These are phyloP conservation scores for Aldrovandia affinis DNA, from an alignment of 2,797 vertebrate genomes.

Conservation along the genomic window DNA sequence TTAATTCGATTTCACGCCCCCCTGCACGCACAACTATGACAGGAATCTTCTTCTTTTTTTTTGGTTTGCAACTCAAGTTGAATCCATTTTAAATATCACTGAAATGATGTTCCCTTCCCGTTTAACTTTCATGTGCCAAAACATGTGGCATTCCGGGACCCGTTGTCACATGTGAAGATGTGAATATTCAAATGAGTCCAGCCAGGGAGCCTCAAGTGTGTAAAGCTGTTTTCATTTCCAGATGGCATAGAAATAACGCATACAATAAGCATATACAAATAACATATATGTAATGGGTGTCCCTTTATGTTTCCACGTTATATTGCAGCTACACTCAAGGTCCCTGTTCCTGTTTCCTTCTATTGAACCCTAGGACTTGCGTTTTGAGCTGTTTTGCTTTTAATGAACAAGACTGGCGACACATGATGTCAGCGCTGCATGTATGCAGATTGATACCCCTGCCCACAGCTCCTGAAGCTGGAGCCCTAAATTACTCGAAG, in stretches of 20 bases:
- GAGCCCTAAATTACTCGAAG: slow-evolving; percentile 68
- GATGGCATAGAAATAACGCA: neutral
- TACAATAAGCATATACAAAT: neutral
- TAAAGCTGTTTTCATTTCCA: neutral
- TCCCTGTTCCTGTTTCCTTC: too few relatives aligned
- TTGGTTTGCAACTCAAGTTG: neutral
- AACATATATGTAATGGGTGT: neutral
- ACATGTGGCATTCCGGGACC: neutral
- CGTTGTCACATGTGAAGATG: neutral
- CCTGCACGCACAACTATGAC: neutral
- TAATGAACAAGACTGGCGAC: neutral
- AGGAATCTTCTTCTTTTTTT: neutral
- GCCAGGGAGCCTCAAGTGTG: neutral
- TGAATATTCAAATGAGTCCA: neutral
- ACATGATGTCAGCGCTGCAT: neutral
- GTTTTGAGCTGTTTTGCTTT: neutral
- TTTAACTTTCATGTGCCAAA: neutral
- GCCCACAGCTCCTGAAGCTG: slow-evolving; percentile 62
- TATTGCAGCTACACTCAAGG: too few relatives aligned
- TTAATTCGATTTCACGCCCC: neutral
- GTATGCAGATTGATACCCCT: slow-evolving; percentile 34
- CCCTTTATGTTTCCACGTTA: too few relatives aligned
- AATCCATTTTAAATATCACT: too few relatives aligned
- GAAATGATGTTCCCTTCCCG: neutral
- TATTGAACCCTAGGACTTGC: neutral